Conservation (phyloP, 1,140 invertebrate genomes). For the Psix sp. region DNA sequence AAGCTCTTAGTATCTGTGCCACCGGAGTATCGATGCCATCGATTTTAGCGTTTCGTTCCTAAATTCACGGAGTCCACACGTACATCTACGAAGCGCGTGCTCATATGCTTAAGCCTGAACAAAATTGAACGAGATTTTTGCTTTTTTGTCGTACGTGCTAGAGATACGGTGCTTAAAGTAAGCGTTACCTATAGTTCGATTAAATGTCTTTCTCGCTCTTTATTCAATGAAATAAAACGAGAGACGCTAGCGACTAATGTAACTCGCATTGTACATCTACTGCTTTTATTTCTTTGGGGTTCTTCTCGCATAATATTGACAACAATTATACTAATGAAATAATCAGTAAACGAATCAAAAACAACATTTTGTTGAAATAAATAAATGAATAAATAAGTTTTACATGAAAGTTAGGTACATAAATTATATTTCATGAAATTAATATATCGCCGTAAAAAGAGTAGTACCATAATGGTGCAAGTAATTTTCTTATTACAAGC, state of each 20-base stretch:
- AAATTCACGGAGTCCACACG: conserved; percentile 62
- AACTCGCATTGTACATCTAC: too few species aligned
- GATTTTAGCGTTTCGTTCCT: conserved; percentile 63
- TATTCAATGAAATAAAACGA: conserved; percentile 38
- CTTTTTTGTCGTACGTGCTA: conserved; percentile 34
- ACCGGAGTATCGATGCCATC: conserved; percentile 72
- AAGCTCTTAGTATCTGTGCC: conserved; percentile 75
- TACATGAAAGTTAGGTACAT: too few species aligned
- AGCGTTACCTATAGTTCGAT: conserved; percentile 43
- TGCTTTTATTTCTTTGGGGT: too few species aligned
- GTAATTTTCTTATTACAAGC: conserved; percentile 10
- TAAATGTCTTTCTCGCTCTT: conserved; percentile 45
- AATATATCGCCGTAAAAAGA: too few species aligned
- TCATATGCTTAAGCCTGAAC: conserved; percentile 2
- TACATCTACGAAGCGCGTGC: conserved; percentile 9
- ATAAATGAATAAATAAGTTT: too few species aligned
- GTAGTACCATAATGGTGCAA: not conserved
- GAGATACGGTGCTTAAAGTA: conserved; percentile 29
- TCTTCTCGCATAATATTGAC: too few species aligned
- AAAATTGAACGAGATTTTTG: conserved; percentile 37
- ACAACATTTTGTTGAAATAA: too few species aligned
- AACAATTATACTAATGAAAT: too few species aligned
- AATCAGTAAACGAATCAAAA: too few species aligned
- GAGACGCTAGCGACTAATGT: conserved; percentile 43
- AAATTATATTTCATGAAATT: too few species aligned